Conservation (phyloP, 2,113 vertebrate genomes). For the Zosterops hypoxanthus region DNA sequence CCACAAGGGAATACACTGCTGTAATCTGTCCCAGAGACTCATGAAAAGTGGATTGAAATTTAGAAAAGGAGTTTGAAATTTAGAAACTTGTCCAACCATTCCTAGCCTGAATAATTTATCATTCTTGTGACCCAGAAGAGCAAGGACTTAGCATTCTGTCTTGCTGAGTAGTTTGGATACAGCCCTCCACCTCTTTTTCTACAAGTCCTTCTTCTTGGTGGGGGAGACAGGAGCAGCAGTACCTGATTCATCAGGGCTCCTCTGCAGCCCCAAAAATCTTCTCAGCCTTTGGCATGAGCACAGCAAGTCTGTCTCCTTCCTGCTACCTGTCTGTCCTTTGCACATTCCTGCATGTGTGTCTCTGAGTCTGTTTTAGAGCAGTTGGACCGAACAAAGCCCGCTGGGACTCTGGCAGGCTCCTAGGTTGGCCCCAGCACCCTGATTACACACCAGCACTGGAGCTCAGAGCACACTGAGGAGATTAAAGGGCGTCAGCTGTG, state of each 20-base stretch:
- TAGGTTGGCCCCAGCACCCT: neutral
- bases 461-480: neutral
- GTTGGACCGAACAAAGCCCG: fast-evolving
- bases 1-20: neutral
- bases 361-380: neutral
- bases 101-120: neutral
- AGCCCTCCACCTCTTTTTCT: neutral
- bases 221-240: neutral
- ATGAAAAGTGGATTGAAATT: neutral
- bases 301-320: neutral
- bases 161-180: neutral
- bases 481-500: neutral
- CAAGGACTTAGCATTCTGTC: neutral
- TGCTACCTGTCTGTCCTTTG: neutral
- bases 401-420: neutral
- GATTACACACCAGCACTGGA: neutral
- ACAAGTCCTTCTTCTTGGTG: fast-evolving
- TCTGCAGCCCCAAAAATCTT: neutral
- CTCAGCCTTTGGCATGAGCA: neutral
- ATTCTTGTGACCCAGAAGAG: neutral
- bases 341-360: fast-evolving
- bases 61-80: neutral
- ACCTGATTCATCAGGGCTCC: neutral
- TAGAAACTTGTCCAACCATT: neutral
- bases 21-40: neutral